phyloP scores from a whole-genome alignment of 1,140 invertebrate species.

The Zaprionus capensis region DNA sequence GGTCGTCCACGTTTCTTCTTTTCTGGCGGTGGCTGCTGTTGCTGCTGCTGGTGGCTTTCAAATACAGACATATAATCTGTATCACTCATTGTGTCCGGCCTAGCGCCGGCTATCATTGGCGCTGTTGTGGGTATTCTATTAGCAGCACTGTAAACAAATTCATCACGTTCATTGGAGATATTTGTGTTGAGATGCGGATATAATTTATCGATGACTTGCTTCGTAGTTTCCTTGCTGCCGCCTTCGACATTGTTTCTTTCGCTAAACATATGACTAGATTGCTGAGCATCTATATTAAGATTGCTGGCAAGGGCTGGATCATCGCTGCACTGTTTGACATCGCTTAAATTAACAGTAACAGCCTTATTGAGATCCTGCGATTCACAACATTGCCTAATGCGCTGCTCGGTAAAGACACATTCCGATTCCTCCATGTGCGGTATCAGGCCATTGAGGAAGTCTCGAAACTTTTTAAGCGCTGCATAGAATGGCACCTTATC shows the following conservation, averaged over 20 bases:
- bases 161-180: slow-evolving; percentile 25
- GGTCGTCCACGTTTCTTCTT: slow-evolving; percentile 95
- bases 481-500: slow-evolving; percentile 99
- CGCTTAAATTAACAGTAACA: not conserved
- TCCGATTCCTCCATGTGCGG: slow-evolving; percentile 95
- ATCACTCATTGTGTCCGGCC: slow-evolving; percentile 5
- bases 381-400: slow-evolving; percentile 87
- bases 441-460: slow-evolving; percentile 96
- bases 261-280: slow-evolving; percentile 31
- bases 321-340: not conserved
- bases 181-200: slow-evolving; percentile 31
- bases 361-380: slow-evolving; percentile 75
- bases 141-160: slow-evolving; percentile 24
- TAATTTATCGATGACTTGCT: slow-evolving; percentile 44
- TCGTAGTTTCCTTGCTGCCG: slow-evolving; percentile 17
- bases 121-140: not conserved
- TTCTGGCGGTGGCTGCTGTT: slow-evolving; percentile 85
- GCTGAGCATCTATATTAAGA: slow-evolving; percentile 27
- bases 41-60: slow-evolving; percentile 35
- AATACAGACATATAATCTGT: slow-evolving; percentile 54
- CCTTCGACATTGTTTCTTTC: slow-evolving; percentile 34
- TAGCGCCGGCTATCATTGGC: not conserved
- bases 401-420: slow-evolving; percentile 94
- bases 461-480: slow-evolving; percentile 96
- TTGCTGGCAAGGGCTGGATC: not conserved